Base-by-base conservation (phyloP, 2,888 invertebrate species). In the Seladonia tumulorum region DNA sequence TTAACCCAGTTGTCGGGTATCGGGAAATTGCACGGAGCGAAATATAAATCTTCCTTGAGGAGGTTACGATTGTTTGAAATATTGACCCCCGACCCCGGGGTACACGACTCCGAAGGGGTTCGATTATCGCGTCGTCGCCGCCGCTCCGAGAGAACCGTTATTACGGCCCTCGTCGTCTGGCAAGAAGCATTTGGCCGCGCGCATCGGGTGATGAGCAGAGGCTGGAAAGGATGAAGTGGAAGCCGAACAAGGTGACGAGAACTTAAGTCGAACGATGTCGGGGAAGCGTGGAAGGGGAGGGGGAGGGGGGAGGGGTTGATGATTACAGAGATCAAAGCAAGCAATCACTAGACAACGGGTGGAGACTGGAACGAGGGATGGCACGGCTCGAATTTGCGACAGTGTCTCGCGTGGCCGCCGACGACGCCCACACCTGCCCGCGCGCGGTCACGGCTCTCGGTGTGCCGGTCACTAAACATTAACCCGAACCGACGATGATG, bases 301-400 rank as follows among this genome's bases (percentile, higher is more conserved):
- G 42, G 35, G 47, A 49, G 47, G 63, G 86, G 85, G 80, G 76
- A 81, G 89, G 90, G 90, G 88, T 87, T 90, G 90, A 92, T 93
- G 93, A 94, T 94, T 94, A 94, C 92, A 87, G 91, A 94, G 94
- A 94, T 94, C 93, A 94, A 94, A 94, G 94, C 92, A 91, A 92
- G 93, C 92, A 92, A 93, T 93, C 93, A 93, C 91, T 92, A 91
- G 90, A 93, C 91, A 92, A 90, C 83, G 81, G 85, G 87, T 87
- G 81, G 83, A 87, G 85, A 73, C 75, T 57, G 84, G 82, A 86
- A 82, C 84, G 80, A 84, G 80, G 85, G 82, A 22, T 86, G 70
- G n/a, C 42, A 66, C 68, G 84, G 75, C 71, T 77, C 76, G 81
- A 82, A 86, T 85, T 76, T 71, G 85, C 42, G 81, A 85, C 85